Base-by-base conservation (phyloP, 2,113 vertebrate genomes). In the Poicephalus meyeri region DNA sequence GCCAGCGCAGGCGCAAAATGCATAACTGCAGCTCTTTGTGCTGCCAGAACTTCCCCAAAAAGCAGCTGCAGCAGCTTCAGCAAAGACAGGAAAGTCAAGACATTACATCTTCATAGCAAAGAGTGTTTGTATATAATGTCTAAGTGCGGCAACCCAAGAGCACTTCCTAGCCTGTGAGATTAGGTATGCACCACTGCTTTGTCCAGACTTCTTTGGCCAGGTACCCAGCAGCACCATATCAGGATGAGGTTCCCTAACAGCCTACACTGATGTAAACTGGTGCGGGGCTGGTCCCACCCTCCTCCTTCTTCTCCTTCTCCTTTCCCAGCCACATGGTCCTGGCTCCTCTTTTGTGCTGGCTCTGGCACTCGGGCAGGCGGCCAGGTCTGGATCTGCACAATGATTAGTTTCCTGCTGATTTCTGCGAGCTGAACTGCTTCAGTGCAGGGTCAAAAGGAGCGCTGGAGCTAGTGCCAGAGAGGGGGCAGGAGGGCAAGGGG, bases 341-440 rank as follows among this genome's bases (percentile, higher is more conserved):
- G 93, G 80, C 89, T 95, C 58, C 70, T 88, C 88, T 86, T 84
- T 89, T 89, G 80, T 89, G 94, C 93, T 95, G 94, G 93, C 91
- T 96, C 95, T 96, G 96, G 94, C 91, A 87, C 94, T 95, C 69
- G 94, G 94, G 96, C 92, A 92, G 50, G 47, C 83, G 42, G 94
- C 96, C 96, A 97, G 94, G 80, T 78, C 94, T 95, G 91, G 92
- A 93, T 90, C 83, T 97, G 96, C 94, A 96, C 86, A 95, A 93
- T 94, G 9, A 93, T 96, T 93, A 3, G 91, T 84, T 96, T 95
- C 95, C 95, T 94, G 95, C 94, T 92, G 91, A 42, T 84, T 92
- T 70, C 72, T 93, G 86, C 3, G 13, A 74, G 88, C 76, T 92
- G 91, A 92, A 46, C 88, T 66, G 60, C 86, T 94, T 66, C 91